These are phyloP conservation scores for Salvelinus namaycush DNA, from an alignment of 2,113 vertebrate genomes.

Conservation along the genomic window DNA sequence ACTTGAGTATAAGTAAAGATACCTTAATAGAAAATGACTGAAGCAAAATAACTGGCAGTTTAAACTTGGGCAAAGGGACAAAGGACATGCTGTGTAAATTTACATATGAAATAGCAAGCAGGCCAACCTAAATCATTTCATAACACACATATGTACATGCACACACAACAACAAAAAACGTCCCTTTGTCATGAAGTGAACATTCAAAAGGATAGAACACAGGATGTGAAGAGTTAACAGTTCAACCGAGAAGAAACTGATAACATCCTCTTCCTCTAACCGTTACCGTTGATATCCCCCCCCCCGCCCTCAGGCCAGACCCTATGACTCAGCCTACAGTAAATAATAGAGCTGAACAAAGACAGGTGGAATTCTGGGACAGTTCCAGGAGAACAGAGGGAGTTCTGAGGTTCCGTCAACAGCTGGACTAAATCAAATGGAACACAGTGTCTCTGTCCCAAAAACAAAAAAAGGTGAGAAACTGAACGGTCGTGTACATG, in stretches of 20 bases:
- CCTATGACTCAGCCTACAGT: no score
- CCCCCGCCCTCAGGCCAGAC: no score
- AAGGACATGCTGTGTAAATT: slow-evolving; percentile 37
- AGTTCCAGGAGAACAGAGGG: not conserved
- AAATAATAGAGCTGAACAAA: no score
- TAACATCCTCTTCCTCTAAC: not conserved
- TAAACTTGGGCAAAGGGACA: slow-evolving; percentile 58
- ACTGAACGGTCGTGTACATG: not conserved
- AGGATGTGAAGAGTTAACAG: not conserved
- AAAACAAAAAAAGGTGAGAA: not conserved
- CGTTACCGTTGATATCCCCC: not conserved
- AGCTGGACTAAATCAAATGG: not conserved
- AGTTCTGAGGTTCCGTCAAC: not conserved
- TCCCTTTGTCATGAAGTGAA: not conserved
- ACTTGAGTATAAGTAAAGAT: not conserved
- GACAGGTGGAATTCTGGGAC: not conserved
- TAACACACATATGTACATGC: not conserved
- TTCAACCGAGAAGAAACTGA: not conserved
- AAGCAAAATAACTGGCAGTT: not conserved
- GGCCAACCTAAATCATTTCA: not conserved
- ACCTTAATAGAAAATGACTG: not conserved
- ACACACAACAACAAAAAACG: slow-evolving; percentile 1
- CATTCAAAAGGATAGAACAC: not conserved
- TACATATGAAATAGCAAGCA: slow-evolving; percentile 54
- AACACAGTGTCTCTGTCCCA: not conserved